phyloP scores from a whole-genome alignment of 2,113 vertebrate genomes.

The Cyphotilapia sp. region DNA sequence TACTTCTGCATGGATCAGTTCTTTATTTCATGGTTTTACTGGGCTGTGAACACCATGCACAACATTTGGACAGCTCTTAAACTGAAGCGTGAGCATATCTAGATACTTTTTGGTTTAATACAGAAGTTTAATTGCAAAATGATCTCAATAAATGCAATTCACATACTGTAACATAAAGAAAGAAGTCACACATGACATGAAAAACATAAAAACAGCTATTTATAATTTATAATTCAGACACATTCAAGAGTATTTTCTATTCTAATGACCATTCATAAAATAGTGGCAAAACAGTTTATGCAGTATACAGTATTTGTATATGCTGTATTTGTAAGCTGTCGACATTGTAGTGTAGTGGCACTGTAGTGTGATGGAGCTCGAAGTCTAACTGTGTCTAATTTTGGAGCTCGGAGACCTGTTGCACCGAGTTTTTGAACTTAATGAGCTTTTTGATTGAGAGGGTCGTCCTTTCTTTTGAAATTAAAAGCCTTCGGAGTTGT shows the following conservation, averaged over 20 bases:
- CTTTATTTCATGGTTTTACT: neutral
- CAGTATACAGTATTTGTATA: neutral
- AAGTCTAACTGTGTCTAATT: neutral
- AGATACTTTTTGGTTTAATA: neutral
- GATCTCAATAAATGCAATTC: neutral
- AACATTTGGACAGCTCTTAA: neutral
- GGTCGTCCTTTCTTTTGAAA: neutral
- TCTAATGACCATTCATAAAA: neutral
- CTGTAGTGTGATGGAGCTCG: neutral
- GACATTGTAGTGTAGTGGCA: neutral
- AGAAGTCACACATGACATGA: neutral
- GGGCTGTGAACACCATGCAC: neutral
- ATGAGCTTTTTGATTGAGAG: neutral
- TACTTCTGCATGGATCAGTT: neutral
- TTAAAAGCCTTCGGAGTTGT: neutral
- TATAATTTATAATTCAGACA: neutral
- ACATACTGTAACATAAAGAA: neutral
- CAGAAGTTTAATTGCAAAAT: neutral
- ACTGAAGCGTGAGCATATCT: neutral
- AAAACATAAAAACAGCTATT: neutral
- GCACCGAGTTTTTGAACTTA: neutral
- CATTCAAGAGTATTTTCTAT: neutral
- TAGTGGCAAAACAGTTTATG: neutral
- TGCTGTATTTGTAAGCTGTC: neutral
- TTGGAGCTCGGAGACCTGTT: neutral